Conservation (phyloP, 2,113 vertebrate genomes). For the Sylvia atricapilla region DNA sequence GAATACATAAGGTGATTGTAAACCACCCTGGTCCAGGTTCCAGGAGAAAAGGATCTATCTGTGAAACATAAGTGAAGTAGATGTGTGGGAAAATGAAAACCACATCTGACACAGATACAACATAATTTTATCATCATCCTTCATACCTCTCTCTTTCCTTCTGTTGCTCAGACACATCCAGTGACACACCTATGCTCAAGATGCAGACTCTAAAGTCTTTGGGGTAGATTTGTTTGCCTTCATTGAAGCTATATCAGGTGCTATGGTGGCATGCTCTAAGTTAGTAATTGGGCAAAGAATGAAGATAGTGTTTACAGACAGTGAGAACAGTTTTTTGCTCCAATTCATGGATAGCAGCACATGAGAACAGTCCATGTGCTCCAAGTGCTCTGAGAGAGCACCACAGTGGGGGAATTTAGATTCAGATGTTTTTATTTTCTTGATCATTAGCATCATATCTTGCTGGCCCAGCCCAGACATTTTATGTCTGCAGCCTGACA, state of each 20-base stretch:
- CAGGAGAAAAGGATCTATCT: neutral
- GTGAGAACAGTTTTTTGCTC: neutral
- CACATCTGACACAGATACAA: neutral
- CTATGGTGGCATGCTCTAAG: neutral
- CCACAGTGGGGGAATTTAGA: neutral
- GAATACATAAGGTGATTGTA: neutral
- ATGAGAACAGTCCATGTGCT: neutral
- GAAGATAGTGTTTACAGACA: neutral
- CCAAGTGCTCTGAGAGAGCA: neutral
- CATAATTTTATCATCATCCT: neutral
- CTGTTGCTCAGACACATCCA: neutral
- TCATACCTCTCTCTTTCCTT: neutral
- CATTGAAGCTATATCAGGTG: fast-evolving
- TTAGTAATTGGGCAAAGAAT: neutral
- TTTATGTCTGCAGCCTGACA: neutral
- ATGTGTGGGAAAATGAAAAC: neutral
- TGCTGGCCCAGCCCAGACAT: neutral
- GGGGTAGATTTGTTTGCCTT: neutral
- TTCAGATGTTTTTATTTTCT: neutral
- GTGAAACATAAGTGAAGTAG: neutral
- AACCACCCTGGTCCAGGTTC: neutral
- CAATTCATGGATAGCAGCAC: neutral
- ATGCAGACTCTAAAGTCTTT: neutral
- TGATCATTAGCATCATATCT: neutral
- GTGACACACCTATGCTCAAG: neutral